Evolutionary conservation across 2,888 invertebrate genomes (phyloP).

Genomic region (Drosophila robusta): DNA sequence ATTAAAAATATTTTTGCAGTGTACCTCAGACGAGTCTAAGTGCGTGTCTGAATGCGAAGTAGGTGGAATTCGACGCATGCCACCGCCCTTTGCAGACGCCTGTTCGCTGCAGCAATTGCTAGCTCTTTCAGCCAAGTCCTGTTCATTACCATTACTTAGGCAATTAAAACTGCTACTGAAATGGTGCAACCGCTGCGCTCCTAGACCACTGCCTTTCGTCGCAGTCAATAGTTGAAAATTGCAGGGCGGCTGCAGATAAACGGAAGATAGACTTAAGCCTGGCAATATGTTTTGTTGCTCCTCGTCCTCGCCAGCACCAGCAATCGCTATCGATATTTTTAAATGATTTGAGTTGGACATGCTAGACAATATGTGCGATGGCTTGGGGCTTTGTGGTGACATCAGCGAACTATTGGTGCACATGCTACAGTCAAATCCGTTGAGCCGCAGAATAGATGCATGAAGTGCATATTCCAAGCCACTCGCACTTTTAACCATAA

Average conservation of each 20-base stretch:
- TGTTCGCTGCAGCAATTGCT: conserved; percentile 10
- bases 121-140: neutral
- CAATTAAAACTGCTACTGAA: conserved; percentile 83
- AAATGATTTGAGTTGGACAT: conserved; percentile 66
- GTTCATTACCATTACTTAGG: conserved; percentile 55
- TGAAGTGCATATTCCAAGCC: conserved; percentile 86
- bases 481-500: conserved; percentile 81
- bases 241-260: conserved; percentile 78
- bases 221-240: conserved; percentile 41
- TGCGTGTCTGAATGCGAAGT: conserved; percentile 83
- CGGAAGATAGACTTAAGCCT: conserved; percentile 77
- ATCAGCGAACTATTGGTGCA: conserved; percentile 81
- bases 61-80: conserved; percentile 68
- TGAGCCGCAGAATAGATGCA: conserved; percentile 86
- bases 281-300: conserved; percentile 72
- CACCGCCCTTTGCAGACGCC: conserved; percentile 45
- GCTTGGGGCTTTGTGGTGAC: conserved; percentile 11
- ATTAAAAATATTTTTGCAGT: conserved; percentile 82
- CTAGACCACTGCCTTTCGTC: conserved; percentile 12
- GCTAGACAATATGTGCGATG: conserved; percentile 50
- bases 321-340: conserved; percentile 70
- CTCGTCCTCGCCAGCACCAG: conserved; percentile 17
- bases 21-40: conserved; percentile 71
- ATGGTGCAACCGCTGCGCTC: conserved; percentile 61
- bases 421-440: conserved; percentile 86